Base-by-base conservation (phyloP, 2,888 invertebrate genomes). In the Rugalucina vietnamica region DNA sequence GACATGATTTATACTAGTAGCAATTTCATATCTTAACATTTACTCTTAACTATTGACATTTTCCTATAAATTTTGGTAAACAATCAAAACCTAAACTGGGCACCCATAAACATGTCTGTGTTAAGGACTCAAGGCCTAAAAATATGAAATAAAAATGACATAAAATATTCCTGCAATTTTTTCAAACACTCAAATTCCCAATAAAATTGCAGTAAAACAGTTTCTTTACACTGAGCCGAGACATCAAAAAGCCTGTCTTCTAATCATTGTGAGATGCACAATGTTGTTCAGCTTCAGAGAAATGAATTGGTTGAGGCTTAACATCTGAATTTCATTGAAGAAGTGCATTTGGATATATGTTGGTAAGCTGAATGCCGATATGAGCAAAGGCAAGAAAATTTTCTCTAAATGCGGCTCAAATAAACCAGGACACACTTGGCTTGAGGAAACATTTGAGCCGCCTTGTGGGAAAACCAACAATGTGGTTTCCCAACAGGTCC, bases 11-110 rank as follows among this genome's bases (percentile, higher is more conserved):
- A 34, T 54, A 54, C 21, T n/a, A 65, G 65, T 65, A 65, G 65
- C 65, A 65, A 65, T 65, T 34, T 65, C 27, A 65, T 34, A 65
- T 65, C 65, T 65, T 65, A 65, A 65, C 65, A 65, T 65, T 65
- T 65, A 65, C 65, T 65, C 65, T 34, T 18, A 60, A 34, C 65
- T 65, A 65, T 65, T 65, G 65, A 65, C 65, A 65, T 65, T 65
- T 65, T 65, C 65, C 34, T 29, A 65, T 65, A 65, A 65, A 65
- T 65, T 65, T 65, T 1, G 3, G 1, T 14, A 65, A 10, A 65
- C 65, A 65, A 65, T 65, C 65, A 10, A 12, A 65, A 34, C 34
- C 34, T 34, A 65, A 65, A 32, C 8, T 8, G 4, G 18, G 65
- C 65, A 12, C 14, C 34, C 18, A 65, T 65, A 65, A 65, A 65